Evolutionary conservation across 2,113 vertebrate species (phyloP).

Genomic region (Paracanthobrama guichenoti): DNA sequence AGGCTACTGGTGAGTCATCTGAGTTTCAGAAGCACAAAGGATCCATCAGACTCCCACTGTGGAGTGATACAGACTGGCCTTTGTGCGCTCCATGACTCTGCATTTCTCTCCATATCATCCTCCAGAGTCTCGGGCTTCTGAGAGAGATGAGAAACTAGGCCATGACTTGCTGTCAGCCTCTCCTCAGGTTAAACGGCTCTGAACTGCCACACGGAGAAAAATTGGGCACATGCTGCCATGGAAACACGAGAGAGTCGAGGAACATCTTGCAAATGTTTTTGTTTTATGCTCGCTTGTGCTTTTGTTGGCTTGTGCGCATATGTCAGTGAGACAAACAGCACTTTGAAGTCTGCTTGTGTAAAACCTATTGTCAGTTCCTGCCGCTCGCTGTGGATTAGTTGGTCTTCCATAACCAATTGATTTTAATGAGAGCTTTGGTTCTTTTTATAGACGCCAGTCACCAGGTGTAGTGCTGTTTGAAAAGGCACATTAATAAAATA

Average conservation of each 20-base stretch:
- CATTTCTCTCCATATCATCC: slow-evolving; percentile 54
- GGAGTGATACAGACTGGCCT: slow-evolving; percentile 52
- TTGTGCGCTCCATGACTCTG: slow-evolving; percentile 62
- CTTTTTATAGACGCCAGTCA: slow-evolving; percentile 17
- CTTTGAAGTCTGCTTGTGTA: not conserved
- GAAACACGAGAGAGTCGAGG: slow-evolving; percentile 59
- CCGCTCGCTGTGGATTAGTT: slow-evolving; percentile 23
- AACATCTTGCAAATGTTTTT: slow-evolving; percentile 41
- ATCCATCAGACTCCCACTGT: slow-evolving; percentile 23
- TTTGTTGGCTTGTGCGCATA: slow-evolving; percentile 1
- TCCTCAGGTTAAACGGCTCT: slow-evolving; percentile 40
- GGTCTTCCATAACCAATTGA: slow-evolving; percentile 8
- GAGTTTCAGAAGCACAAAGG: slow-evolving; percentile 41
- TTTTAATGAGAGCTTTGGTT: slow-evolving; percentile 22
- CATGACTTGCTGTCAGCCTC: slow-evolving; percentile 20
- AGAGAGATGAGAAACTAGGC: slow-evolving; percentile 26
- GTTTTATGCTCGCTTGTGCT: not conserved
- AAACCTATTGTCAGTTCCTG: not conserved
- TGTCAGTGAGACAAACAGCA: not conserved
- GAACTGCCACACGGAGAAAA: slow-evolving; percentile 35
- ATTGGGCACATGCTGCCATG: slow-evolving; percentile 60
- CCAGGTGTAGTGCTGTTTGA: not conserved
- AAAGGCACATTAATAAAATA: slow-evolving; percentile 36
- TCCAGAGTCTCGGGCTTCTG: not conserved
- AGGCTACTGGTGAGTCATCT: not conserved